Base-by-base conservation (phyloP, 1,140 invertebrate species). In the Palaemon carinicauda region DNA sequence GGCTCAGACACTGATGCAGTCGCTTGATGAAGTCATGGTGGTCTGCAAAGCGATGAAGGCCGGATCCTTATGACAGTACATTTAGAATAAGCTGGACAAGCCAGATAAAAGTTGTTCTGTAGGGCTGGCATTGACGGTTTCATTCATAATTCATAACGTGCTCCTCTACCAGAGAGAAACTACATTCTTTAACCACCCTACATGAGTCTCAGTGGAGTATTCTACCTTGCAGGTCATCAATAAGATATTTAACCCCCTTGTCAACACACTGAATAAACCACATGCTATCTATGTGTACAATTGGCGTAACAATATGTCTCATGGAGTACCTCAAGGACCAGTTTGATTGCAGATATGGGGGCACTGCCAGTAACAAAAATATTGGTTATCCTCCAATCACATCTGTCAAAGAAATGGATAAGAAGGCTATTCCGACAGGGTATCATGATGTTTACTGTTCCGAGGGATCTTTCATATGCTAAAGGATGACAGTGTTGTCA, bases 41-140 rank as follows among this genome's bases (percentile, higher is more conserved):
- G n/a, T n/a, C n/a, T 80, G 27, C 21, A 80, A 54, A 10, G 78
- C 24, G 7, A 80, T 31, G 19, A 69, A 17, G 41, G 54, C 80
- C n/a, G 80, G 80, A 3, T 65, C 65, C 17, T 60, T 69, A 17
- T 29, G 56, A 19, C 80, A 81, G 27, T 81, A 69, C 31, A 81
- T 81, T 33, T 17, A 14, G 21, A 81, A 12, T 9, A 65, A 69
- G 19, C 60, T 60, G 15, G 80, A 51, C 41, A 81, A 69, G 60
- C 29, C 12, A 21, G 69, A 53, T 56, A 10, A 51, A 80, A 80
- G 21, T n/a, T 54, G 29, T 54, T 81, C 80, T 69, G 56, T 60
- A 33, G 33, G 19, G 80, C 33, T 10, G 56, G 77, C 52, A 24
- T 41, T 12, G 80, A 81, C 56, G 60, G 60, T 33, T 81, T 51